Percentiles rank a stretch among this genome's conserved stretches.
Evolutionary conservation across 2,797 vertebrate species (phyloP).

Genomic region (Lithobates sylvaticus): DNA sequence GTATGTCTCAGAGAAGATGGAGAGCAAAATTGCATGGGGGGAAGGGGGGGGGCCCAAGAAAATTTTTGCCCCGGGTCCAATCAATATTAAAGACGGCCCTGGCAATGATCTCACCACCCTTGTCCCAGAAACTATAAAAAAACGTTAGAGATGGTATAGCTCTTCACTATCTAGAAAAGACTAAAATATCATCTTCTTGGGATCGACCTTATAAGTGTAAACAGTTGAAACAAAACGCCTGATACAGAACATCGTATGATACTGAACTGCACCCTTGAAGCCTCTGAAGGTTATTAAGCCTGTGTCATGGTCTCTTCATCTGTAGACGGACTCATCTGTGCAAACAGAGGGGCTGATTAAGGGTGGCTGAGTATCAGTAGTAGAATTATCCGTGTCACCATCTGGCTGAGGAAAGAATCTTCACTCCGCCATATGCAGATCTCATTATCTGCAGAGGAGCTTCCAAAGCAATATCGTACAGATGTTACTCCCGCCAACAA

Average conservation of each 20-base stretch:
- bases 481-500: background rate
- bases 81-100: too few species aligned
- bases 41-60: too few species aligned
- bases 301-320: background rate
- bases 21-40: too few species aligned
- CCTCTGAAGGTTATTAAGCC: background rate
- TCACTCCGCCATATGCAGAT: background rate
- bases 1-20: too few species aligned
- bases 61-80: too few species aligned
- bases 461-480: background rate
- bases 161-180: too few species aligned
- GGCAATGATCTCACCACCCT: too few species aligned
- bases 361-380: background rate
- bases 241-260: background rate
- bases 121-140: too few species aligned
- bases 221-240: background rate
- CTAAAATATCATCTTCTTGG: too few species aligned
- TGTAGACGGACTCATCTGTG: background rate
- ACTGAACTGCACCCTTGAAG: too few species aligned
- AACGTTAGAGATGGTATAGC: too few species aligned
- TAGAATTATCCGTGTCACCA: background rate
- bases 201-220: too few species aligned
- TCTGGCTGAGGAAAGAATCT: conserved; percentile 1
- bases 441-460: conserved; percentile 6
- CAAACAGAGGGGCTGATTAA: background rate